A percentile compares a stretch with the other conserved stretches of the same genome.
These are phyloP conservation scores for Drosophila helvetica DNA, from an alignment of 2,888 invertebrate species.

Conservation along the genomic window DNA sequence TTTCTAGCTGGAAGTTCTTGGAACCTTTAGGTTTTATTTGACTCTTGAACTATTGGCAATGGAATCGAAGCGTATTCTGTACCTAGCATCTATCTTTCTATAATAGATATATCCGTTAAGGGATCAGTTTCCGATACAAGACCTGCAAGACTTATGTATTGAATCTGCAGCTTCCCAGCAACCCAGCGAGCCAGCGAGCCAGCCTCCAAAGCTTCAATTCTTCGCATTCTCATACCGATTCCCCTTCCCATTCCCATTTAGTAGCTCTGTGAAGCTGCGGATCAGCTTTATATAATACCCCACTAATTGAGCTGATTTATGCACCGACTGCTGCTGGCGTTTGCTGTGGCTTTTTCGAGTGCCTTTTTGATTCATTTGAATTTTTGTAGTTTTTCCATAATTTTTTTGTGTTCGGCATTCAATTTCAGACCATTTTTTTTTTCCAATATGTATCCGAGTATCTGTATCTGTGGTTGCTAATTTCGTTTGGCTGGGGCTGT, in stretches of 20 bases:
- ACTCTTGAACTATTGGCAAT: not conserved
- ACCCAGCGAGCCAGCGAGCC: too few species aligned
- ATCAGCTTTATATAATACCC: conserved; percentile 57
- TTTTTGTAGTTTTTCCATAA: conserved; percentile 62
- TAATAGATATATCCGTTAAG: too few species aligned
- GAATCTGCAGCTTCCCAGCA: not conserved
- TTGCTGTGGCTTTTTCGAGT: conserved; percentile 25
- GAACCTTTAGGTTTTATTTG: not conserved
- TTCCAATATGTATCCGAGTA: conserved; percentile 9
- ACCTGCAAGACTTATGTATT: too few species aligned
- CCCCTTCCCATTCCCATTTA: not conserved
- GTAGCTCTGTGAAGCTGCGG: conserved; percentile 12
- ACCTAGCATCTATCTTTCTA: too few species aligned
- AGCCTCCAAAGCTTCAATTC: conserved; percentile 5
- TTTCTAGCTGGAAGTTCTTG: not conserved
- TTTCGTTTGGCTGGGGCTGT: conserved; percentile 52
- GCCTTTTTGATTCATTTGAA: conserved; percentile 68
- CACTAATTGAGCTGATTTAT: conserved; percentile 78
- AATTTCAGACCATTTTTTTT: conserved; percentile 19
- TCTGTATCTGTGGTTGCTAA: conserved; percentile 48
- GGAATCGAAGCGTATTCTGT: too few species aligned
- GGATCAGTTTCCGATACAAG: too few species aligned
- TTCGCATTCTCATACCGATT: not conserved
- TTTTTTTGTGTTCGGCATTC: conserved; percentile 39
- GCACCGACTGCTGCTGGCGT: conserved; percentile 67